Evolutionary conservation across 2,888 invertebrate species (phyloP), one percentile per base, ranked within the genome.

Genomic region (Cantharis rustica): DNA sequence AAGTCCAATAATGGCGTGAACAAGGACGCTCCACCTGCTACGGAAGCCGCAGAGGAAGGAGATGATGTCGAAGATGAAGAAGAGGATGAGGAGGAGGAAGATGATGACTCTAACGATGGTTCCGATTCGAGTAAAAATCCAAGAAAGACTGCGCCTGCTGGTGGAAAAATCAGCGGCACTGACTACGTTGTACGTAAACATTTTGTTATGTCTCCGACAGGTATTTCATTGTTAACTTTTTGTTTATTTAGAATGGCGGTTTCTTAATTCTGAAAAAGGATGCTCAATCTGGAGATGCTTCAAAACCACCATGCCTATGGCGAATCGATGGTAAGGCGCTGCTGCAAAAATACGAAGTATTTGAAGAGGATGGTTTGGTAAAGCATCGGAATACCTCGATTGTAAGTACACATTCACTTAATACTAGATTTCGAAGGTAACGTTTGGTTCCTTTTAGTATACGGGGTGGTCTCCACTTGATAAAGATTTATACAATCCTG

Each of bases 281-380:
- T 80, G 87, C 87, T 4, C 86, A 87, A 82, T 81, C 82, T 26
- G 86, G 86, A 11, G 87, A 87, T 76, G 81, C 86, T 4, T 82
- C 82, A 10, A 87, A 87, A 72, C 87, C 86, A 71, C 87, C 88
- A 10, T 86, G 86, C 69, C 85, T 88, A 66, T 88, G 88, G 88
- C 84, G 87, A 80, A 86, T 88, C 76, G 88, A 88, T 82, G 88
- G 89, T 3, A 89, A 89, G 79, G 87, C 88, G 3, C 82, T 89
- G n/a, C 81, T 89, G 11, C 89, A 89, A 80, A 89, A 89, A 81
- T 89, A 87, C 80, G 88, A 89, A 83, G 86, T 88, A 13, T 88
- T 88, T 76, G 85, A 85, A 70, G 86, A 86, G 62, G 85, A 86
- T 16, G 87, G 85, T 1, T 84, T 84, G 81, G 82, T 86, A 62